These are phyloP conservation scores for Microcaecilia unicolor DNA, from an alignment of 2,797 vertebrate species.

Conservation along the genomic window DNA sequence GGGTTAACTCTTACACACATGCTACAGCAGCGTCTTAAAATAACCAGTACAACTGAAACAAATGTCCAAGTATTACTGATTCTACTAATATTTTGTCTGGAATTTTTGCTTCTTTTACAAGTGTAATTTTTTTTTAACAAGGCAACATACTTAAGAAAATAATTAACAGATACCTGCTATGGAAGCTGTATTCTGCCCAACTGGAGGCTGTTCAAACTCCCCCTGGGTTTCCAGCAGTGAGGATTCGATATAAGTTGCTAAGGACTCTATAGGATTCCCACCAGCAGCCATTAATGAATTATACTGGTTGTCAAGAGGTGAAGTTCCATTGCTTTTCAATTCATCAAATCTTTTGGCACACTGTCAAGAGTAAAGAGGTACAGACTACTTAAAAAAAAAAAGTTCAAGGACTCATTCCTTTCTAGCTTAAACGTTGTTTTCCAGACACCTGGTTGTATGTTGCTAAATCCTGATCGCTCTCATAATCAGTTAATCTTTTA, in stretches of 20 bases:
- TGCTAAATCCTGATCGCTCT: not conserved
- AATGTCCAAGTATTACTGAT: no score
- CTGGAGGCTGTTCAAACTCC: constrained; percentile 52
- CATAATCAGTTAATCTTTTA: no score
- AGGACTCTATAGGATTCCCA: constrained; percentile 59
- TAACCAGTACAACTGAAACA: no score
- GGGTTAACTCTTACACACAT: no score
- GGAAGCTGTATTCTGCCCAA: constrained; percentile 61
- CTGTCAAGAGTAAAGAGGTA: constrained; percentile 50
- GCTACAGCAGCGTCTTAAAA: no score
- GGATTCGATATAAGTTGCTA: constrained; percentile 70
- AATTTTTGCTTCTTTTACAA: no score
- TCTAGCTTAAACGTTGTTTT: not conserved
- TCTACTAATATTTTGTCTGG: no score
- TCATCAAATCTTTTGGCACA: constrained; percentile 91
- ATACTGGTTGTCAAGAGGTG: constrained; percentile 81
- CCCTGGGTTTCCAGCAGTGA: constrained; percentile 58
- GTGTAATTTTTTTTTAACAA: no score
- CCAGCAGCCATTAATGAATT: constrained; percentile 62
- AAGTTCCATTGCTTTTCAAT: constrained; percentile 73
- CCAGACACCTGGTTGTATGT: not conserved
- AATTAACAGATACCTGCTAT: constrained; percentile 56
- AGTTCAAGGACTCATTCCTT: constrained; percentile 9
- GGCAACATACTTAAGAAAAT: not conserved
- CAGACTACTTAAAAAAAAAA: no score